These are phyloP conservation scores for Meta bourneti DNA, from an alignment of 2,888 invertebrate species.

Conservation along the genomic window DNA sequence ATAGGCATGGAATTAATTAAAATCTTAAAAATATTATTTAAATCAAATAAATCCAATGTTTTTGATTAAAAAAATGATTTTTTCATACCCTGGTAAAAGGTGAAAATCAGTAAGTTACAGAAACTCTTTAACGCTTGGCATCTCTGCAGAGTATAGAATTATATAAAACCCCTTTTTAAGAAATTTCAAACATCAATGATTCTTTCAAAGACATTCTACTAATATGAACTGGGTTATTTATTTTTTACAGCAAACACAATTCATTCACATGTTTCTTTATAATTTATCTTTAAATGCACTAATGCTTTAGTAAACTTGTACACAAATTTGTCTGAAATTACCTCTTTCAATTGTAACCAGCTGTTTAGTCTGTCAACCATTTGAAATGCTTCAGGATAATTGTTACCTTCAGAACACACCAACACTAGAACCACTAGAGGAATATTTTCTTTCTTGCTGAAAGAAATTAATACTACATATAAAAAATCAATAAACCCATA, in stretches of 20 bases:
- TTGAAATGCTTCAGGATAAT: constrained; percentile 68
- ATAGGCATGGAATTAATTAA: no score
- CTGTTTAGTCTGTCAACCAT: constrained; percentile 51
- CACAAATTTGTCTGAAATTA: not conserved
- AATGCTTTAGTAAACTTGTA: no score
- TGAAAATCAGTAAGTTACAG: not conserved
- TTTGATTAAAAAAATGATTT: no score
- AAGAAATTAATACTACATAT: not conserved
- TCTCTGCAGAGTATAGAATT: not conserved
- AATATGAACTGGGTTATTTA: not conserved
- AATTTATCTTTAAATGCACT: no score
- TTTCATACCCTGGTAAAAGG: no score
- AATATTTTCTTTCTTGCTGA: constrained; percentile 53
- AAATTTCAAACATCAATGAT: not conserved
- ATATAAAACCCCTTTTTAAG: not conserved
- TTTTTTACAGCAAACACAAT: no score
- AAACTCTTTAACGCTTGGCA: no score
- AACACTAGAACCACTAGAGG: constrained; percentile 55
- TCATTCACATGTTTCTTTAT: no score
- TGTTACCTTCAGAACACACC: constrained; percentile 71
- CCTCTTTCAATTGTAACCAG: constrained; percentile 57
- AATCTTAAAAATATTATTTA: no score
- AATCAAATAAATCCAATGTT: no score
- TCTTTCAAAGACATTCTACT: not conserved
- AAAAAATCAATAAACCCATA: not conserved